phyloP scores from a whole-genome alignment of 64 coral and sea anemone genomes.

The Pocillopora verrucosa region DNA sequence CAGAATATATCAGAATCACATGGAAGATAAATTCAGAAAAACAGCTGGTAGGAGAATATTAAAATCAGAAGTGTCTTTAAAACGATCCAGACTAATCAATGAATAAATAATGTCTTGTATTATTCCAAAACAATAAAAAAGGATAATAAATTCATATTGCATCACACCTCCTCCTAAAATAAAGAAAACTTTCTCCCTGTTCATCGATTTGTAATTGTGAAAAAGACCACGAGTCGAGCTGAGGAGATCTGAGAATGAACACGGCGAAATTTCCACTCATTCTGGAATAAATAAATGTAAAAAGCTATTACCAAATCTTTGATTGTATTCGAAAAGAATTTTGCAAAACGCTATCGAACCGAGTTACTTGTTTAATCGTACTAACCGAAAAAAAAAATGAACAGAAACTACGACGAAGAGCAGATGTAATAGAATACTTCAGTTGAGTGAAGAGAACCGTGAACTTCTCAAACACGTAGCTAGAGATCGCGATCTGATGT shows the following conservation, averaged over 20 bases:
- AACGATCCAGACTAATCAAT: not conserved
- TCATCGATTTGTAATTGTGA: not conserved
- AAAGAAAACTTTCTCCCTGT: not conserved
- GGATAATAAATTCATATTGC: conserved; percentile 20
- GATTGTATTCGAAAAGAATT: too few species aligned
- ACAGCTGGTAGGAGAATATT: too few species aligned
- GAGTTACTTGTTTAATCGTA: too few species aligned
- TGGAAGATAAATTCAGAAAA: not conserved
- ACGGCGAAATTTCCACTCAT: too few species aligned
- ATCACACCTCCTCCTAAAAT: not conserved
- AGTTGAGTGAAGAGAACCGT: too few species aligned
- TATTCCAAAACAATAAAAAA: not conserved
- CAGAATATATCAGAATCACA: not conserved
- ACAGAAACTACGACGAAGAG: not conserved
- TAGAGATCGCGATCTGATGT: not conserved
- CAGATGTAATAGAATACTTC: conserved; percentile 9
- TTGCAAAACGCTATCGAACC: too few species aligned
- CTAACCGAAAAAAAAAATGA: not conserved
- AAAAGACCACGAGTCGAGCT: too few species aligned
- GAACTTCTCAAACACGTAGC: too few species aligned
- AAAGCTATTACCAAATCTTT: too few species aligned
- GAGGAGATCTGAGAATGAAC: too few species aligned
- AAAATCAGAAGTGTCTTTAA: not conserved
- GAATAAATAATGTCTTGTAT: not conserved
- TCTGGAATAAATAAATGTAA: too few species aligned